A percentile compares a stretch with the other conserved stretches of the same genome.
These are phyloP conservation scores for Blastobasis adustella DNA, from an alignment of 2,888 invertebrate species.

Conservation along the genomic window DNA sequence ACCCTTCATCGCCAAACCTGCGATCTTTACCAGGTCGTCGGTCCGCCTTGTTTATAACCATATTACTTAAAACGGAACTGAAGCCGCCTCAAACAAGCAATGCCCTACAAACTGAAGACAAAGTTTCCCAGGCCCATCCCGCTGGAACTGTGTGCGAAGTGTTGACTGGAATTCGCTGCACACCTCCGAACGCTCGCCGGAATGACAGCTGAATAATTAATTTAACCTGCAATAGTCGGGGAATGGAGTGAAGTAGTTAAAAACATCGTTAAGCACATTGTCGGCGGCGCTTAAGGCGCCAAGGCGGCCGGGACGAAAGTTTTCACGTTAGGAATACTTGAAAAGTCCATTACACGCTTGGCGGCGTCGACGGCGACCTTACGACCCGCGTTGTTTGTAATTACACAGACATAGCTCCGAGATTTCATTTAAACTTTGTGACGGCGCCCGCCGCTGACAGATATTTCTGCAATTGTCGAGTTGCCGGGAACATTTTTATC, in stretches of 20 bases:
- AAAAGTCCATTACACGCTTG: slow-evolving; percentile 71
- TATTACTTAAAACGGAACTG: too few relatives aligned
- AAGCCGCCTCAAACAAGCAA: too few relatives aligned
- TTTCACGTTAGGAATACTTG: slow-evolving; percentile 70
- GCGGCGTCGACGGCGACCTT: slow-evolving; percentile 52
- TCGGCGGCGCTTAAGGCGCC: slow-evolving; percentile 48
- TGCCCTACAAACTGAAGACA: too few relatives aligned
- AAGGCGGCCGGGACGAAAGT: slow-evolving; percentile 32
- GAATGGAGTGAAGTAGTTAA: slow-evolving; percentile 60
- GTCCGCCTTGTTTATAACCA: too few relatives aligned
- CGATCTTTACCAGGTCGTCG: too few relatives aligned
- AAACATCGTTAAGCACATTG: slow-evolving; percentile 70
- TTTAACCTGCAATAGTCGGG: slow-evolving; percentile 51
- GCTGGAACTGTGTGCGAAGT: too few relatives aligned
- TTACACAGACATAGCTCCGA: slow-evolving; percentile 60
- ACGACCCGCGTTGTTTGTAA: slow-evolving; percentile 60
- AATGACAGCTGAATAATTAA: slow-evolving; percentile 43
- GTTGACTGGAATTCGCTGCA: too few relatives aligned
- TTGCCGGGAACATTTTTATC: slow-evolving; percentile 36
- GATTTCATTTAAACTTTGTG: slow-evolving; percentile 68
- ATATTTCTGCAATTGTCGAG: slow-evolving; percentile 47
- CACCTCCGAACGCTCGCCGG: not conserved
- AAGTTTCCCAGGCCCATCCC: too few relatives aligned
- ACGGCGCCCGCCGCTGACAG: slow-evolving; percentile 47
- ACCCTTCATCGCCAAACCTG: too few relatives aligned